These are phyloP conservation scores for Drosophila diplacantha DNA, from an alignment of 2,888 invertebrate species.

Conservation along the genomic window DNA sequence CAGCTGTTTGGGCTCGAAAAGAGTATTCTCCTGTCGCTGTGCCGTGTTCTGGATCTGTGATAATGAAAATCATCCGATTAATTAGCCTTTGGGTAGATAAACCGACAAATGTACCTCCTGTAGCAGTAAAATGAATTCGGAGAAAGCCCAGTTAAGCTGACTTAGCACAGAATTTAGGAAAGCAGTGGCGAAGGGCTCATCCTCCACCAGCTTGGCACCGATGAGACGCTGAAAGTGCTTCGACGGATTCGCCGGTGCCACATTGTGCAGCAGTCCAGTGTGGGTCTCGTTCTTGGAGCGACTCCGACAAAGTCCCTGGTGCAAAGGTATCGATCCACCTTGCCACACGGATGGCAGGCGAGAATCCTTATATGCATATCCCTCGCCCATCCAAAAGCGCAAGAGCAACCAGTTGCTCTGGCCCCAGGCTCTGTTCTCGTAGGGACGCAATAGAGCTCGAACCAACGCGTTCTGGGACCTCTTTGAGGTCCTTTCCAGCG, in stretches of 20 bases:
- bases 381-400: conserved; percentile 90
- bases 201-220: conserved; percentile 80
- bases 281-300: conserved; percentile 77
- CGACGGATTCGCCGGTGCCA: conserved; percentile 77
- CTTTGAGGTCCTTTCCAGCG: conserved; percentile 83
- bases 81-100: neutral
- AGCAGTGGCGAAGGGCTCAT: conserved; percentile 82
- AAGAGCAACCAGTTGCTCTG: conserved; percentile 91
- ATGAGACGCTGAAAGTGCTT: conserved; percentile 79
- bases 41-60: conserved; percentile 82
- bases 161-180: conserved; percentile 88
- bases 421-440: conserved; percentile 89
- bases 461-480: conserved; percentile 82
- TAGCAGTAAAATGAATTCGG: conserved; percentile 90
- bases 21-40: conserved; percentile 78
- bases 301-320: conserved; percentile 74
- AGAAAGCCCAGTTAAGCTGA: conserved; percentile 92
- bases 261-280: conserved; percentile 76
- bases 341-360: conserved; percentile 80
- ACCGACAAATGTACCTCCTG: conserved; percentile 82
- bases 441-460: conserved; percentile 84
- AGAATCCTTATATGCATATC: conserved; percentile 86
- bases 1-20: conserved; percentile 87
- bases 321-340: conserved; percentile 76
- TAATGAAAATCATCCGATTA: neutral